phyloP scores from a whole-genome alignment of 2,113 vertebrate species.

The Cyanoderma ruficeps region DNA sequence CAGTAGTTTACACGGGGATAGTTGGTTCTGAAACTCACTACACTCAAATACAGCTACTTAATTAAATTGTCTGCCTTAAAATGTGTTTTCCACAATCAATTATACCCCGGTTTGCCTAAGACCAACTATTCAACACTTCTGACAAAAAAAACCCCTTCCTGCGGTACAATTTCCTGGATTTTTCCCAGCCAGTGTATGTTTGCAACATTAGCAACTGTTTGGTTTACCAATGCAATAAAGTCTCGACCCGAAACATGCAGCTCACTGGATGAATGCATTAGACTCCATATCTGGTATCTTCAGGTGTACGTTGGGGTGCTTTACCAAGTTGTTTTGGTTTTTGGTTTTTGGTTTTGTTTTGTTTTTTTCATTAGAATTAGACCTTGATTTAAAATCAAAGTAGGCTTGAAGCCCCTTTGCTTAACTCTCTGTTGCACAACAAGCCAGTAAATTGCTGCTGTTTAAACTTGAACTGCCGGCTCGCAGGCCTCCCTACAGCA shows the following conservation, averaged over 20 bases:
- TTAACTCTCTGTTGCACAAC: neutral
- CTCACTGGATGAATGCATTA: slow-evolving; percentile 79
- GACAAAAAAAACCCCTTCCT: neutral
- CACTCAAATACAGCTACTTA: neutral
- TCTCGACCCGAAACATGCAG: slow-evolving; percentile 52
- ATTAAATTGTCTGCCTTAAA: slow-evolving; percentile 38
- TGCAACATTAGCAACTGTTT: neutral
- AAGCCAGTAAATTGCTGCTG: neutral
- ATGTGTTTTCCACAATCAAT: neutral
- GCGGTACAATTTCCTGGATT: accelerated
- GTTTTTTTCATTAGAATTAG: slow-evolving; percentile 79
- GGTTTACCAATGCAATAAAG: slow-evolving; percentile 73
- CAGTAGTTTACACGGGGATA: neutral
- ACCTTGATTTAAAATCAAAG: slow-evolving; percentile 92
- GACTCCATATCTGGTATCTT: slow-evolving; percentile 90
- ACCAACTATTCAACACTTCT: neutral
- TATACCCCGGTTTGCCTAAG: neutral
- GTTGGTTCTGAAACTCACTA: slow-evolving; percentile 17
- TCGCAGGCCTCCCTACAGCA: neutral
- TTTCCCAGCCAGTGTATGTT: neutral
- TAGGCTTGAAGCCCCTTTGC: slow-evolving; percentile 86
- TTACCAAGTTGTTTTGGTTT: slow-evolving; percentile 76
- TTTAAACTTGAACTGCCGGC: neutral
- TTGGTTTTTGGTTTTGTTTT: slow-evolving; percentile 6
- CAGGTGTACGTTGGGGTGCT: slow-evolving; percentile 97